Evolutionary conservation across 2,797 vertebrate genomes (phyloP).

Genomic region (Hypotaenidia okinawae): DNA sequence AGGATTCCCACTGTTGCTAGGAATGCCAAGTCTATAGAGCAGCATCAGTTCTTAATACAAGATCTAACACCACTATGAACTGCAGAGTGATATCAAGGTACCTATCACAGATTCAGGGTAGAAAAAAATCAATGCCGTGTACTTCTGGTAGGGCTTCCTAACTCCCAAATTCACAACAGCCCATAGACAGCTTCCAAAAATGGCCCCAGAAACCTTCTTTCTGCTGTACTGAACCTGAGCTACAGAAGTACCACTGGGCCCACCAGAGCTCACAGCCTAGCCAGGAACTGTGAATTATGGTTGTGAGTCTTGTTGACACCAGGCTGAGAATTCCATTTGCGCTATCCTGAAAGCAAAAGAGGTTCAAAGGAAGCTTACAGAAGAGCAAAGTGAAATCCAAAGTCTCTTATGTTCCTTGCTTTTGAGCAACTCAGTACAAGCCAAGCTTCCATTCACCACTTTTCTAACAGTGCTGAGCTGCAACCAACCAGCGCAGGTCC

Average conservation of each 20-base stretch:
- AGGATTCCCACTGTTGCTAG: background rate
- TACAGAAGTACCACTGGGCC: background rate
- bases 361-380: fast-evolving
- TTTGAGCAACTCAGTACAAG: background rate
- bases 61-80: background rate
- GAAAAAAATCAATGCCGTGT: background rate
- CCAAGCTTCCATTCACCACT: background rate
- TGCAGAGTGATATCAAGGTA: background rate
- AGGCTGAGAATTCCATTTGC: background rate
- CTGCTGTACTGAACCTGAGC: background rate
- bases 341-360: background rate
- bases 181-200: background rate
- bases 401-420: background rate
- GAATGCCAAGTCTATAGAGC: background rate
- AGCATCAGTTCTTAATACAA: background rate
- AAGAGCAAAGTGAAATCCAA: background rate
- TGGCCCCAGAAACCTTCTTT: background rate
- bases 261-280: background rate
- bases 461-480: background rate
- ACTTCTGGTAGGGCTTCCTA: background rate
- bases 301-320: background rate
- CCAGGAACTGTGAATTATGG: background rate
- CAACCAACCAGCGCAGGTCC: fast-evolving
- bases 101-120: background rate
- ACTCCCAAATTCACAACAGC: background rate